These are phyloP conservation scores for Maccullochella peelii DNA, from an alignment of 2,113 vertebrate genomes.

Conservation along the genomic window DNA sequence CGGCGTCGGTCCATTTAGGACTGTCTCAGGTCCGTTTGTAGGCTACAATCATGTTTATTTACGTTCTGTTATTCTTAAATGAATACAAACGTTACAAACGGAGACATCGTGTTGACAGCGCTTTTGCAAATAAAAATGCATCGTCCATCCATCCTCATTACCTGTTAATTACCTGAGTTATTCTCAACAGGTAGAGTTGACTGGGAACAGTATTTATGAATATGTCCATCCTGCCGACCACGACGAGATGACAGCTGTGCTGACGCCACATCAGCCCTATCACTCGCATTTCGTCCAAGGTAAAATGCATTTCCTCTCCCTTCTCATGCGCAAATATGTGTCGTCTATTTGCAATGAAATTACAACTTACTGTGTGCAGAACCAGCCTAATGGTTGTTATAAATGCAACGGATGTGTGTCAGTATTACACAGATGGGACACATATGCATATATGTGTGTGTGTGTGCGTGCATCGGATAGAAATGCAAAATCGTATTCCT, in stretches of 20 bases:
- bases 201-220: constrained; percentile 99
- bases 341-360: constrained; percentile 16
- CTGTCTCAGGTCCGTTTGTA: constrained; percentile 92
- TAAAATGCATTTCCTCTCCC: constrained; percentile 63
- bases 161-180: constrained; percentile 57
- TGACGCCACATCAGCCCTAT: constrained; percentile 97
- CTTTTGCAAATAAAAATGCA: background rate
- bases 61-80: background rate
- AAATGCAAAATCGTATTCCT: background rate
- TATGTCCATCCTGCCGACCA: constrained; percentile 98
- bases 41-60: background rate
- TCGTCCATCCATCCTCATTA: background rate
- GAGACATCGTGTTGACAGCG: background rate
- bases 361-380: background rate
- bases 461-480: background rate
- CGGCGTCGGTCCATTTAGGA: constrained; percentile 95
- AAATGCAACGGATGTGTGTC: background rate
- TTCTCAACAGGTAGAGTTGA: constrained; percentile 98
- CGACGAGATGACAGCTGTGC: constrained; percentile 98
- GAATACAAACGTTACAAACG: background rate
- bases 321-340: too few relatives aligned
- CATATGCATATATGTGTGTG: background rate
- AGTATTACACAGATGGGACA: background rate
- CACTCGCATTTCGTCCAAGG: constrained; percentile 98
- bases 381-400: background rate